Evolutionary conservation across 2,797 vertebrate genomes (phyloP).

Genomic region (Enteromius trimaculatus): DNA sequence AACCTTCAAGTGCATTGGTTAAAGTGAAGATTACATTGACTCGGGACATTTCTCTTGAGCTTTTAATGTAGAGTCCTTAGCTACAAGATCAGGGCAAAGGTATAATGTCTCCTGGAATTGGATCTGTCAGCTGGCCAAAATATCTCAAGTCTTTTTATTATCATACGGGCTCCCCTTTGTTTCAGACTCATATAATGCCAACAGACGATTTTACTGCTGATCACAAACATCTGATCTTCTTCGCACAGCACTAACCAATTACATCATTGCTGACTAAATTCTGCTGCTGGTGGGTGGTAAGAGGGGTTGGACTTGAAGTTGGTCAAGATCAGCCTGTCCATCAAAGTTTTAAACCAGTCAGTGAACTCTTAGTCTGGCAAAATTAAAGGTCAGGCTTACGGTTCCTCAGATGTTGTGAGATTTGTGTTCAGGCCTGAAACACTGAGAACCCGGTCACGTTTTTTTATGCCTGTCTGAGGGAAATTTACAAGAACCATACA

Average conservation of each 20-base stretch:
- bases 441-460: neutral
- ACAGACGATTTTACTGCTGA: slow-evolving; percentile 48
- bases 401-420: slow-evolving; percentile 12
- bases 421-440: neutral
- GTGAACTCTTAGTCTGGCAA: neutral
- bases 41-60: neutral
- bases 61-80: neutral
- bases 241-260: slow-evolving; percentile 58
- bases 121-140: neutral
- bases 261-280: slow-evolving; percentile 49
- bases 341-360: slow-evolving; percentile 14
- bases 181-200: slow-evolving; percentile 57
- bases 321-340: slow-evolving; percentile 4
- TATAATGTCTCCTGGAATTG: neutral
- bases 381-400: slow-evolving; percentile 16
- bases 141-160: slow-evolving; percentile 2
- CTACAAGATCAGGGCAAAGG: neutral
- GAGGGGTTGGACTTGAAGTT: neutral
- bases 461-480: neutral
- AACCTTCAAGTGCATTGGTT: too few species aligned
- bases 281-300: neutral
- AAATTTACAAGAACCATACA: slow-evolving; percentile 15
- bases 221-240: slow-evolving; percentile 66
- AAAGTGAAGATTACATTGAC: neutral
- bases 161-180: slow-evolving; percentile 23